Evolutionary conservation across 2,888 invertebrate species (phyloP).

Genomic region (Eupeodes luniger): DNA sequence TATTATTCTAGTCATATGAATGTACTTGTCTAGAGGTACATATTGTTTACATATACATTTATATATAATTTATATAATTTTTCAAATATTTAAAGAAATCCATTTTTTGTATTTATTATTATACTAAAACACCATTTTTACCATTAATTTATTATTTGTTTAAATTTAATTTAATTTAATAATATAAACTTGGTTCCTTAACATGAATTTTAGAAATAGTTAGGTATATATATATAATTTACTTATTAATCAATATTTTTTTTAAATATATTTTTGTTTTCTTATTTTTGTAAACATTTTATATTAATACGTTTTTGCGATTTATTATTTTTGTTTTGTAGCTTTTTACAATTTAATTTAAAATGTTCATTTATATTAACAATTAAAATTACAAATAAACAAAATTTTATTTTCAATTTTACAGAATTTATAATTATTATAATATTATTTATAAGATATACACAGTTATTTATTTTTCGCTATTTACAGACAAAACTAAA

Average conservation of each 20-base stretch:
- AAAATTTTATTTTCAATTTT: constrained; percentile 35
- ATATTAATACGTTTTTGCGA: constrained; percentile 50
- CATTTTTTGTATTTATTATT: constrained; percentile 46
- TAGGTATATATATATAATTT: background rate
- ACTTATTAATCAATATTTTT: constrained; percentile 1
- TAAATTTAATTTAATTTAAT: constrained; percentile 39
- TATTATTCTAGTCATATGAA: constrained; percentile 49
- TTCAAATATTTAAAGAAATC: constrained; percentile 76
- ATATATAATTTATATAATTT: constrained; percentile 28
- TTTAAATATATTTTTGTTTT: background rate
- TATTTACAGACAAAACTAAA: constrained; percentile 23
- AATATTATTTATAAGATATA: constrained; percentile 19
- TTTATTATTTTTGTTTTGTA: constrained; percentile 25
- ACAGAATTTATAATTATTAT: constrained; percentile 47
- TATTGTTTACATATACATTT: constrained; percentile 27
- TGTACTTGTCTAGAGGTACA: constrained; percentile 37
- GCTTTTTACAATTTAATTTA: constrained; percentile 61
- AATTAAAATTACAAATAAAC: constrained; percentile 54
- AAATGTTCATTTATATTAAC: constrained; percentile 40
- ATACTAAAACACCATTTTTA: constrained; percentile 50
- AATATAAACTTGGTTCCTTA: constrained; percentile 66
- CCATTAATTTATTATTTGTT: constrained; percentile 13
- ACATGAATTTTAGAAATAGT: constrained; percentile 48
- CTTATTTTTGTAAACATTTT: constrained; percentile 6
- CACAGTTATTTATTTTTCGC: constrained; percentile 39